These are phyloP conservation scores for Iguana delicatissima DNA, from an alignment of 2,797 vertebrate species.

Conservation along the genomic window DNA sequence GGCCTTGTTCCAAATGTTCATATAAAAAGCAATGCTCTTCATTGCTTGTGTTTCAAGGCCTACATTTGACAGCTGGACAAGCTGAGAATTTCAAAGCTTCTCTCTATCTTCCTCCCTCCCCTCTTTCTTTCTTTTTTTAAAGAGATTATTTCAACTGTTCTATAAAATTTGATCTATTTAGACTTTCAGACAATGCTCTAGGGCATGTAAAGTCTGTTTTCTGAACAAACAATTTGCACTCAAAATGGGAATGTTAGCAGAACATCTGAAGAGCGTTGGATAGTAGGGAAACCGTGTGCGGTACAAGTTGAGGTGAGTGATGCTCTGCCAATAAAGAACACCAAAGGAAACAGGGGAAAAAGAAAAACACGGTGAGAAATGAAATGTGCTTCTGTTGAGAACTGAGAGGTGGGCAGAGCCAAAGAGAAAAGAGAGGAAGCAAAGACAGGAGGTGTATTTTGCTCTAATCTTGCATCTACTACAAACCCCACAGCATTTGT, in stretches of 20 bases:
- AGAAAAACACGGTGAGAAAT: constrained; percentile 71
- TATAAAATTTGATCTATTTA: constrained; percentile 30
- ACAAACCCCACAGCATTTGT: constrained; percentile 69
- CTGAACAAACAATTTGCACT: constrained; percentile 67
- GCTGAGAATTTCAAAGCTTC: constrained; percentile 17
- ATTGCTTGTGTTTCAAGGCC: not conserved
- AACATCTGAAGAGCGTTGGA: constrained; percentile 65
- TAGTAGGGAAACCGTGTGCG: constrained; percentile 58
- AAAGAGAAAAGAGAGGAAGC: constrained; percentile 45
- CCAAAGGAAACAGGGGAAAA: constrained; percentile 56
- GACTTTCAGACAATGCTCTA: constrained; percentile 63
- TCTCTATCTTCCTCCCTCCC: not conserved
- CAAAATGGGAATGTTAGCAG: constrained; percentile 63
- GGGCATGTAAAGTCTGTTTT: constrained; percentile 63
- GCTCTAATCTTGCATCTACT: constrained; percentile 73
- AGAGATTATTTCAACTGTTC: constrained; percentile 16
- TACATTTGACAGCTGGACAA: constrained; percentile 18
- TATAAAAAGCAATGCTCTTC: not conserved
- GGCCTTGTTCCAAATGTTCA: constrained; percentile 2
- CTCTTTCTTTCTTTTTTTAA: not conserved
- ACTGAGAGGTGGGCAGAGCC: not conserved
- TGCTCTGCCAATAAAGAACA: constrained; percentile 73
- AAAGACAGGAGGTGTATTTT: constrained; percentile 38
- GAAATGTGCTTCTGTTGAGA: constrained; percentile 53
- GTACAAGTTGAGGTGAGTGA: constrained; percentile 73